Conservation (phyloP, 2,113 vertebrate species). For the Thamnaconus septentrionalis region DNA sequence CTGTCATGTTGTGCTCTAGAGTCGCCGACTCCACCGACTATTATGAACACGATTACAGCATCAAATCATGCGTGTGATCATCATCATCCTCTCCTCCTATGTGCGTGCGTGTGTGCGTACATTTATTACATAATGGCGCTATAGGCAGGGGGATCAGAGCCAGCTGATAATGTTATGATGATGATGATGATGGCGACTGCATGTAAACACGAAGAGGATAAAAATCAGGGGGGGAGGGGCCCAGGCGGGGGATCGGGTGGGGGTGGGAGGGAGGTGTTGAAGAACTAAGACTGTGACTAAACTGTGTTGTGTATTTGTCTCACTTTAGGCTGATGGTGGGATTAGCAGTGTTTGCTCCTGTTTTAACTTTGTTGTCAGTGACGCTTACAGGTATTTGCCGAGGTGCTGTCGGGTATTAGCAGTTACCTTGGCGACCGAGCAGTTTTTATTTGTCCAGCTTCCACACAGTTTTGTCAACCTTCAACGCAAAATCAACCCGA, state of each 20-base stretch:
- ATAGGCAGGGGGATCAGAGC: slow-evolving; percentile 45
- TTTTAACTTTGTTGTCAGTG: too few species aligned
- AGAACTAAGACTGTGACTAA: slow-evolving; percentile 1
- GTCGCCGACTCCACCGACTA: slow-evolving; percentile 10
- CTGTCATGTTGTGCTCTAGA: slow-evolving; percentile 2
- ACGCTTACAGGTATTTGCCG: too few species aligned
- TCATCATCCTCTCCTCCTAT: slow-evolving; percentile 21
- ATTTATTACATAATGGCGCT: slow-evolving; percentile 50
- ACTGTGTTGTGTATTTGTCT: slow-evolving; percentile 11
- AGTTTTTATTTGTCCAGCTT: too few species aligned
- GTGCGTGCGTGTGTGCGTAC: slow-evolving; percentile 21
- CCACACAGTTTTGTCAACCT: too few species aligned
- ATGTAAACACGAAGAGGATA: slow-evolving; percentile 44
- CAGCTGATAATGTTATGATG: slow-evolving; percentile 35
- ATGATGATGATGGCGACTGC: slow-evolving; percentile 29
- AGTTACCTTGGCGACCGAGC: too few species aligned
- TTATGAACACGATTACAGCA: slow-evolving; percentile 33
- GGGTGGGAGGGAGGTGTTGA: slow-evolving; percentile 7
- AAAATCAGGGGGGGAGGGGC: slow-evolving; percentile 14
- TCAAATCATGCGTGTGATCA: slow-evolving; percentile 37
- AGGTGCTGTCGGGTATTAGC: too few species aligned
- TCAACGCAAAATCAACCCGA: too few species aligned
- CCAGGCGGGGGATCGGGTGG: slow-evolving; percentile 1
- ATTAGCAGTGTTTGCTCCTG: neutral
- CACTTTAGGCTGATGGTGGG: too few species aligned